Percentiles rank a stretch among this genome's conserved stretches.
Evolutionary conservation across 2,797 vertebrate species (phyloP).

Genomic region (Rhinichthys osculus): DNA sequence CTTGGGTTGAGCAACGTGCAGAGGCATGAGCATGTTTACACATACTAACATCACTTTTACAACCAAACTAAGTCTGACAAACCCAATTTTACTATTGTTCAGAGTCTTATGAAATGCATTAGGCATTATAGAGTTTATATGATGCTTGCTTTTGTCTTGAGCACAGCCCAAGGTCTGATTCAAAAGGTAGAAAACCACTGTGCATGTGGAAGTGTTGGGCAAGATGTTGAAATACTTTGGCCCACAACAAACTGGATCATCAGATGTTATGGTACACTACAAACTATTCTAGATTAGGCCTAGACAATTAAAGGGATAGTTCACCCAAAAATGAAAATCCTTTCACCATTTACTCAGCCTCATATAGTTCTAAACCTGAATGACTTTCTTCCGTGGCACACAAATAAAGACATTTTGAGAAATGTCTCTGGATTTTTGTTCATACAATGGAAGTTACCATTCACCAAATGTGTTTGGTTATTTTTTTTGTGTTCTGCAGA

Average conservation of each 20-base stretch:
- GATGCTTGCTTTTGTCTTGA: background rate
- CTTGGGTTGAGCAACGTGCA: constrained; percentile 48
- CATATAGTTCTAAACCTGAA: background rate
- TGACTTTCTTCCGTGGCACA: background rate
- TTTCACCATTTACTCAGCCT: background rate
- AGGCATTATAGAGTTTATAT: background rate
- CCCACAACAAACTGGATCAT: background rate
- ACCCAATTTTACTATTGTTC: background rate
- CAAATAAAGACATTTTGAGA: background rate
- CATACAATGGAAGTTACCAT: background rate
- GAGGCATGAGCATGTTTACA: constrained; percentile 48
- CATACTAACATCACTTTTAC: constrained; percentile 1
- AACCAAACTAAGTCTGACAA: background rate
- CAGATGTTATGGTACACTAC: background rate
- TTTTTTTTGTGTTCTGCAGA: background rate
- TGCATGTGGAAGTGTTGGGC: background rate
- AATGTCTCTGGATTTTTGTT: background rate
- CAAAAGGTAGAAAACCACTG: background rate
- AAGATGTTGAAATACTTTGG: background rate
- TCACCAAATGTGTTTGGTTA: background rate
- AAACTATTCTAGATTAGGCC: background rate
- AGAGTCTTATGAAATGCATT: background rate
- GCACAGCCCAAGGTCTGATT: background rate
- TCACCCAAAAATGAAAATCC: background rate
- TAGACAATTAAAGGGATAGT: background rate